Percentiles rank a stretch among this genome's conserved stretches.
Evolutionary conservation across 2,113 vertebrate genomes (phyloP).

Genomic region (Alethe diademata): DNA sequence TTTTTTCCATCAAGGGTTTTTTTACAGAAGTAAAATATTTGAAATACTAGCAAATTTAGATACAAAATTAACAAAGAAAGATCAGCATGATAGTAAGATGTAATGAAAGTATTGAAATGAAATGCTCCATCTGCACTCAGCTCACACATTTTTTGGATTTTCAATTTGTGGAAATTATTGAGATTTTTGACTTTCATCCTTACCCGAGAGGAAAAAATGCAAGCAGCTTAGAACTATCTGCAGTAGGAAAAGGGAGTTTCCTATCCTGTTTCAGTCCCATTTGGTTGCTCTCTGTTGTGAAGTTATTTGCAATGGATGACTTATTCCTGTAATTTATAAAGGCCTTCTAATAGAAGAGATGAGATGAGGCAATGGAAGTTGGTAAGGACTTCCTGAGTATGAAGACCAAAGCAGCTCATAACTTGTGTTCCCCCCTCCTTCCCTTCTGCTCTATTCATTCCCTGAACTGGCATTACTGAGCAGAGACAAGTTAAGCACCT

Average conservation of each 20-base stretch:
- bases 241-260: not conserved
- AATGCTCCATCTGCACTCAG: not conserved
- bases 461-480: not conserved
- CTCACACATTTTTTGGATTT: not conserved
- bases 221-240: not conserved
- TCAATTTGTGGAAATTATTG: not conserved
- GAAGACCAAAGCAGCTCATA: constrained; percentile 32
- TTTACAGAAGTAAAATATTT: not conserved
- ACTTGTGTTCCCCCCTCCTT: not conserved
- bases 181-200: constrained; percentile 18
- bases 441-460: constrained; percentile 13
- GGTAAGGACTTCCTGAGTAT: constrained; percentile 17
- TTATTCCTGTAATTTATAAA: constrained; percentile 33
- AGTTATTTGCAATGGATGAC: constrained; percentile 1
- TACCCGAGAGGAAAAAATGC: not conserved
- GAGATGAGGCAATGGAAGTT: constrained; percentile 55
- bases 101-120: not conserved
- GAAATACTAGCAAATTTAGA: not conserved
- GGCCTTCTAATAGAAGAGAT: constrained; percentile 6
- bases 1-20: not conserved
- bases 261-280: not conserved
- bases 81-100: not conserved
- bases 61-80: not conserved
- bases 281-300: not conserved
- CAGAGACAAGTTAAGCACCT: not conserved